Conservation (phyloP, 2,888 invertebrate species). For the Eristalis arbustorum region DNA sequence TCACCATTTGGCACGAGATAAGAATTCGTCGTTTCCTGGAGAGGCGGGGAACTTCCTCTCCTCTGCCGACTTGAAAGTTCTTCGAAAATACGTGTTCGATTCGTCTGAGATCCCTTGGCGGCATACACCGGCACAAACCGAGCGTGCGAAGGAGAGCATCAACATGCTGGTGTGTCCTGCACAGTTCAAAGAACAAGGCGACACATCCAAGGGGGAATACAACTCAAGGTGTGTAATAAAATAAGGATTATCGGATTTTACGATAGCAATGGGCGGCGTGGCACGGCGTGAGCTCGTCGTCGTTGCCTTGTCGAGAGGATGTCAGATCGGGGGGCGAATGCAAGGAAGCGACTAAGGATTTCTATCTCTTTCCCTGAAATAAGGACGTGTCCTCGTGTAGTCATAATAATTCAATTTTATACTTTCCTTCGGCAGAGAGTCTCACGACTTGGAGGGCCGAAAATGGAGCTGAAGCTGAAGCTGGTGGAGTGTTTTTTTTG, state of each 20-base stretch:
- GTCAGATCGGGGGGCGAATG: not conserved
- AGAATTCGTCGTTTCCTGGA: not conserved
- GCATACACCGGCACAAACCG: not conserved
- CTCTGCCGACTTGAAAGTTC: slow-evolving; percentile 55
- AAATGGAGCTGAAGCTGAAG: not conserved
- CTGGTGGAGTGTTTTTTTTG: not conserved
- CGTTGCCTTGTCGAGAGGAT: not conserved
- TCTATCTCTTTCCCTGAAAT: slow-evolving; percentile 32
- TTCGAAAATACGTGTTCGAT: slow-evolving; percentile 54
- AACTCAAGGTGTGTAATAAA: slow-evolving; percentile 69
- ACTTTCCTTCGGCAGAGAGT: slow-evolving; percentile 45
- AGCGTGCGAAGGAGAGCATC: not conserved
- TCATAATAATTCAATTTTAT: slow-evolving; percentile 70
- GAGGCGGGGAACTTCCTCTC: not conserved
- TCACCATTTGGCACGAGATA: slow-evolving; percentile 56
- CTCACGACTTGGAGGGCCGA: not conserved
- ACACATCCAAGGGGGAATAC: slow-evolving; percentile 48
- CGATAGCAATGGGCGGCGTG: not conserved
- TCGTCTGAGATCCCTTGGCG: slow-evolving; percentile 25
- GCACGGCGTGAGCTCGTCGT: not conserved
- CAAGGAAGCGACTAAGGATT: slow-evolving; percentile 20
- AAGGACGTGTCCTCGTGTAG: slow-evolving; percentile 64
- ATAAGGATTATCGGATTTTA: slow-evolving; percentile 69
- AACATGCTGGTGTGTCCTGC: slow-evolving; percentile 49
- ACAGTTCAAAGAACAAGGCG: slow-evolving; percentile 16